Evolutionary conservation across 2,797 vertebrate genomes (phyloP), one percentile per base, ranked within the genome.

Genomic region (Eulemur coronatus): DNA sequence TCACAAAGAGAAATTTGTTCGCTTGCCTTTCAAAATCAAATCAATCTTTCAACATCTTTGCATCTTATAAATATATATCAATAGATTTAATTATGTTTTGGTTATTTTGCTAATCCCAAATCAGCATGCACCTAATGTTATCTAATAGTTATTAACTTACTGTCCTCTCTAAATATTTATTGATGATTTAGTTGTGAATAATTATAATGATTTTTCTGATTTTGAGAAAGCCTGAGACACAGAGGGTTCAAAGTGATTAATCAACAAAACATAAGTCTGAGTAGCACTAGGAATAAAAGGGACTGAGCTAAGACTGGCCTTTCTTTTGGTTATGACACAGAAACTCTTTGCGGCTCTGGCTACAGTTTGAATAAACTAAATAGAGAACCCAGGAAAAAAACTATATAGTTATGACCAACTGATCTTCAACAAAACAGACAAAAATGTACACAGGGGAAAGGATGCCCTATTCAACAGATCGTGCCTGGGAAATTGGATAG

Each of bases 201-300:
- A 70, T 52, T 72, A 93, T 8, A 95, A 85, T 11, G 48, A 84
- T 84, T 95, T 95, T 96, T 33, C 43, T 63, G 14, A 89, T 75
- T 75, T 72, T 55, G 33, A 79, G 30, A 94, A 92, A 76, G 43
- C 9, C 55, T 63, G 24, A 72, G 30, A 65, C 17, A 84, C 9
- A 84, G 35, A 70, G 33, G 43, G 3, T 43, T 90, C 14, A 72
- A 65, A 46, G 92, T 38, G 76, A 84, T 94, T 63, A 72, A 33
- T 59, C 24, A n/a, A 63, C 4, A 94, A n/a, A 41, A 50, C 20
- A 17, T 30, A 43, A 35, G 26, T 88, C 61, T 48, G 86, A 43
- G 33, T 41, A 70, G 61, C 22, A 61, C 33, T 82, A 33, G 59
- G 72, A 87, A 43, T 80, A 76, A 88, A 55, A 76, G 46, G 6